Evolutionary conservation across 2,797 vertebrate genomes (phyloP), one percentile per base, ranked within the genome.

Genomic region (Dryobates pubescens): DNA sequence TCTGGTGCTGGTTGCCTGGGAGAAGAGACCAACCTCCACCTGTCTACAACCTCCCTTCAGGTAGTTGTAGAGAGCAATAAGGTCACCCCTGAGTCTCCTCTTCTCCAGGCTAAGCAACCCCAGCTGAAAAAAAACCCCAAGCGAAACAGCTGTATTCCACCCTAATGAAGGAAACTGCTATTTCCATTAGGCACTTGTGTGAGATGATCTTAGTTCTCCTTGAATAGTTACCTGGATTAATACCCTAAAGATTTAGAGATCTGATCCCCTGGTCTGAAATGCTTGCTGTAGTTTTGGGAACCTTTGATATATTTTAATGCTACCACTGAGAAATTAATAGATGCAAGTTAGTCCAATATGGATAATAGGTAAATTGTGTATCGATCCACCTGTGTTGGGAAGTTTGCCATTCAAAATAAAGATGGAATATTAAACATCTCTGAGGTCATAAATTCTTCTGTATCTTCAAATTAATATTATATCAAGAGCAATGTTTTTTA

Each of bases 371-470:
- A 72, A 82, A 82, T 73, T 80, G 29, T 77, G 36, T 58, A 54
- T 69, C 62, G 68, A 32, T 54, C 20, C 13, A 36, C 13, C 9
- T 29, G 14, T 70, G 38, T 18, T 58, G 30, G 75, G 76, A 41
- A 89, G 6, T 11, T 58, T 88, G 63, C 59, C 81, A 73, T 65
- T 88, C 91, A 83, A 93, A 95, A 83, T 78, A 78, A 72, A 5
- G 32, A 65, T 80, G 62, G 5, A 6, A 19, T 64, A 54, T 70
- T 73, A 86, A 58, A 27, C 9, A 38, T 59, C 16, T 65, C 67
- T 69, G 67, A 89, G 27, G 26, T 18, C 68, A 30, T 62, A 86
- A 57, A 32, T 54, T 68, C 18, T 34, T 79, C 32, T 27, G 27
- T 61, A 87, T 70, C 20, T 77, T 68, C 15, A 19, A 6, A 72